Percentiles rank a stretch among this genome's conserved stretches.
phyloP scores from a whole-genome alignment of 2,113 vertebrate genomes.

The Takifugu flavidus region DNA sequence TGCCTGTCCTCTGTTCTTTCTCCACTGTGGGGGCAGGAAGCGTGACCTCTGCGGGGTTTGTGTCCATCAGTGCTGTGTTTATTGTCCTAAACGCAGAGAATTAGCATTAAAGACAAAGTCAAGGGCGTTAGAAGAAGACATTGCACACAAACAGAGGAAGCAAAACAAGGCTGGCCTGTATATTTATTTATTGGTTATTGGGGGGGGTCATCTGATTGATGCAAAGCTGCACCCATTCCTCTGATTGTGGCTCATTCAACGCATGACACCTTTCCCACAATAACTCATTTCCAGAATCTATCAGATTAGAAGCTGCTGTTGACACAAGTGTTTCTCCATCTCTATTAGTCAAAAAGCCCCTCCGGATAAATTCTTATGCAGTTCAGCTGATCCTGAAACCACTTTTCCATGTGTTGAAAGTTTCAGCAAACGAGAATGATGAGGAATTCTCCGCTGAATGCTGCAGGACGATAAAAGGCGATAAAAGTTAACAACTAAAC shows the following conservation, averaged over 20 bases:
- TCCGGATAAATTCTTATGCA: no score
- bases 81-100: conserved; percentile 70
- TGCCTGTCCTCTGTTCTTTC: conserved; percentile 48
- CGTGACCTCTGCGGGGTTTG: conserved; percentile 38
- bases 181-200: conserved; percentile 51
- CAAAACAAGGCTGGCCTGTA: conserved; percentile 51
- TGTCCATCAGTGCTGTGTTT: conserved; percentile 65
- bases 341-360: no score
- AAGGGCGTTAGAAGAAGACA: conserved; percentile 46
- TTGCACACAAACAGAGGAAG: conserved; percentile 43
- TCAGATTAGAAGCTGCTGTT: conserved; percentile 13
- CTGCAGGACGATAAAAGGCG: conserved; percentile 40
- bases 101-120: conserved; percentile 63
- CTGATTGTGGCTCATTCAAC: conserved; percentile 28
- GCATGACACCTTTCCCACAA: conserved; percentile 2
- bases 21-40: conserved; percentile 55
- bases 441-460: conserved; percentile 33
- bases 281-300: conserved; percentile 10
- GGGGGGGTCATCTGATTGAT: conserved; percentile 1
- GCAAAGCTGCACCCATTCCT: conserved; percentile 30
- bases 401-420: conserved; percentile 34
- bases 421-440: conserved; percentile 11
- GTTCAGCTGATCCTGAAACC: no score
- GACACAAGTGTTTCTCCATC: conserved; percentile 1
- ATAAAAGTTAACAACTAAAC: conserved; percentile 41